A percentile compares a stretch with the other conserved stretches of the same genome.
These are phyloP conservation scores for Turnix velox DNA, from an alignment of 2,113 vertebrate genomes.

Conservation along the genomic window DNA sequence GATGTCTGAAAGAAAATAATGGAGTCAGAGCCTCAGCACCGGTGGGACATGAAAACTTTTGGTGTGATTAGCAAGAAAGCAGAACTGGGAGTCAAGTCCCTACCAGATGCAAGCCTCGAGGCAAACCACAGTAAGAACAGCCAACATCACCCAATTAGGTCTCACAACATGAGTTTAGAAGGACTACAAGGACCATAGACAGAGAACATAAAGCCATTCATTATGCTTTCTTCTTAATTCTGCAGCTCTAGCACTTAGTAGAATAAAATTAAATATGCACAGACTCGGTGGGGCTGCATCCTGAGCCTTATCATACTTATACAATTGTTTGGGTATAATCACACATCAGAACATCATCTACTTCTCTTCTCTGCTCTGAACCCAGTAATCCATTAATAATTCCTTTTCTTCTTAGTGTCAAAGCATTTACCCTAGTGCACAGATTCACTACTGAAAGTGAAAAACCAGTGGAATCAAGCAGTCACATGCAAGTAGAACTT, in stretches of 20 bases:
- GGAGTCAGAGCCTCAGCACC: not conserved
- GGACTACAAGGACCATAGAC: not conserved
- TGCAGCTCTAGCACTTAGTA: not conserved
- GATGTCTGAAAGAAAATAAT: not conserved
- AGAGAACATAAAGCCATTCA: fast-evolving
- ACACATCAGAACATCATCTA: not conserved
- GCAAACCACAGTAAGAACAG: not conserved
- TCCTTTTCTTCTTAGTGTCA: not conserved
- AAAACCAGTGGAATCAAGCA: not conserved
- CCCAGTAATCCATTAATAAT: not conserved
- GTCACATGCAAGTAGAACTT: not conserved
- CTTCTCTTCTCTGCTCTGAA: not conserved
- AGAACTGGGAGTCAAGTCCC: not conserved
- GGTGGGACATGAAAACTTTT: not conserved
- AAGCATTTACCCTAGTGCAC: not conserved
- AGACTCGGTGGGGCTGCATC: not conserved
- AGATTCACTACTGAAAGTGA: not conserved
- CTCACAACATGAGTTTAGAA: not conserved
- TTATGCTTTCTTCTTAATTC: not conserved
- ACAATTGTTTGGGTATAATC: not conserved
- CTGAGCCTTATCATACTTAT: not conserved
- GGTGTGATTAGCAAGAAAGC: not conserved
- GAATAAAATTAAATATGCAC: not conserved
- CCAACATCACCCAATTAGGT: not conserved
- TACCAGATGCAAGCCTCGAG: not conserved